Conservation (phyloP, 1,140 invertebrate species). For the Dendroctonus ponderosae region DNA sequence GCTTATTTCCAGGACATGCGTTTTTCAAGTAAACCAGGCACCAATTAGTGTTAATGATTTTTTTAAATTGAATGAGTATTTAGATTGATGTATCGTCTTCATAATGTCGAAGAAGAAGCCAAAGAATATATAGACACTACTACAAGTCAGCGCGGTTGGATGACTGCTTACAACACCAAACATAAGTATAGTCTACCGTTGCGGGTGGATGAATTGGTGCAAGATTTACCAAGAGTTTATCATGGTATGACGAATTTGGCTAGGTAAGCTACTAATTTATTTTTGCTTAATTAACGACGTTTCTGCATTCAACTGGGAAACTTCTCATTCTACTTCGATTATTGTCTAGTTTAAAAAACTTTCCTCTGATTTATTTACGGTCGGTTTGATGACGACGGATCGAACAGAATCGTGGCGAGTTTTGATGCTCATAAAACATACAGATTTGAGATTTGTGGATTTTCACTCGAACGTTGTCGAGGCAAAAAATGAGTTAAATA, state of each 20-base stretch:
- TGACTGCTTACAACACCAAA: constrained; percentile 77
- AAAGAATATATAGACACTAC: constrained; percentile 50
- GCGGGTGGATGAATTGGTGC: constrained; percentile 67
- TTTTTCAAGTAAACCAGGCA: constrained; percentile 27
- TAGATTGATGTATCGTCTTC: constrained; percentile 59
- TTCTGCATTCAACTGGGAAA: too few relatives aligned
- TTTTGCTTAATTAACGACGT: too few relatives aligned
- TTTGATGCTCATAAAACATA: too few relatives aligned
- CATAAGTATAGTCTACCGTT: constrained; percentile 73
- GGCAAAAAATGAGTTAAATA: too few relatives aligned
- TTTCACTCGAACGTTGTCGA: too few relatives aligned
- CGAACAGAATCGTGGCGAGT: too few relatives aligned
- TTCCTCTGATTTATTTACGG: too few relatives aligned
- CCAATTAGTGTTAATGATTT: background rate
- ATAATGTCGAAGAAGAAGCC: constrained; percentile 56
- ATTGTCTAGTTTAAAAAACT: too few relatives aligned
- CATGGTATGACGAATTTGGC: constrained; percentile 61
- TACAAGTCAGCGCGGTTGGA: constrained; percentile 60
- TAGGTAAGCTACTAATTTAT: constrained; percentile 39
- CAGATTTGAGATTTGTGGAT: too few relatives aligned
- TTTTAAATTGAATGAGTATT: background rate
- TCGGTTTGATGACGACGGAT: too few relatives aligned
- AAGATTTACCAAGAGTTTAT: constrained; percentile 63
- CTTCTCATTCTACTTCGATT: too few relatives aligned
- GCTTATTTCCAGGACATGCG: constrained; percentile 58